These are phyloP conservation scores for Gryllus longicercus DNA, from an alignment of 2,888 invertebrate genomes.

Conservation along the genomic window DNA sequence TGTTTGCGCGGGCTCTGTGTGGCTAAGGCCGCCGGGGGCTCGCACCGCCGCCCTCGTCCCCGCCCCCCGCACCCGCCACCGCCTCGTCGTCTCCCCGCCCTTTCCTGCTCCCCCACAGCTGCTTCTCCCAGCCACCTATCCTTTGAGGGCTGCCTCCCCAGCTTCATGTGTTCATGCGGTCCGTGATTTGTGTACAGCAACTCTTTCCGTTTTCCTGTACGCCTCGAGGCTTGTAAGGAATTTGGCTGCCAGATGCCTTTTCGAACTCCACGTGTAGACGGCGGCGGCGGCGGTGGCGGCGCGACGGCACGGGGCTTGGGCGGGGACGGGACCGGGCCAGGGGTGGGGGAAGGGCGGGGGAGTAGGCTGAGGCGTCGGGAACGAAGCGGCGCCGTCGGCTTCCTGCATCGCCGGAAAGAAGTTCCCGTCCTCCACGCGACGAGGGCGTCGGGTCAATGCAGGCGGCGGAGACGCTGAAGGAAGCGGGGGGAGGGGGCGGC, in stretches of 20 bases:
- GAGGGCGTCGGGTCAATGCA: not conserved
- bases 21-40: too few relatives aligned
- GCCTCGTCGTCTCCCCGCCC: too few relatives aligned
- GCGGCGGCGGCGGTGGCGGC: not conserved
- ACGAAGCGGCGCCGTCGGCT: not conserved
- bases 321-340: not conserved
- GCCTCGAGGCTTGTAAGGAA: conserved; percentile 1
- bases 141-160: not conserved
- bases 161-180: not conserved
- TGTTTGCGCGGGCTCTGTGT: not conserved
- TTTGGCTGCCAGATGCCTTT: conserved; percentile 17
- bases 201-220: conserved; percentile 10
- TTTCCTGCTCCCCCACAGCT: too few relatives aligned
- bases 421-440: not conserved
- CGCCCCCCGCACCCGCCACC: too few relatives aligned
- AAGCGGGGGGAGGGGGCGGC: not conserved
- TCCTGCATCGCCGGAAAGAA: conserved; percentile 17
- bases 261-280: conserved; percentile 6
- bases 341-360: not conserved
- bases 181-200: conserved; percentile 10
- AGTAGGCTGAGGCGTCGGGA: not conserved
- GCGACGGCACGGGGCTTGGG: not conserved
- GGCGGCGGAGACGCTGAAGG: not conserved
- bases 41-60: too few relatives aligned
- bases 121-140: not conserved